These are phyloP conservation scores for Cephus rjabovi DNA, from an alignment of 2,888 invertebrate species.

Conservation along the genomic window DNA sequence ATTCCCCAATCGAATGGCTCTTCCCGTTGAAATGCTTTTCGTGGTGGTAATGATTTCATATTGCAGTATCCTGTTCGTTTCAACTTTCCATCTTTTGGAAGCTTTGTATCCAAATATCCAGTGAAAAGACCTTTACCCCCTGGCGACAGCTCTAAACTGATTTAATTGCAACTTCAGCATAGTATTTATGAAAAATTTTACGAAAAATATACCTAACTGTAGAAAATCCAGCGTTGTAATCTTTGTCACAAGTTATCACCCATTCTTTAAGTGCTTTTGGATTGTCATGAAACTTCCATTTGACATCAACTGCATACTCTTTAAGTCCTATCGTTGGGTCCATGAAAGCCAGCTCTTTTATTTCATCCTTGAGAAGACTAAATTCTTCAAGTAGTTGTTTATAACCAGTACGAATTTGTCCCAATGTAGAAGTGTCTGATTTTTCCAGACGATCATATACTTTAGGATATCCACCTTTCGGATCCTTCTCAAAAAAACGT, in stretches of 20 bases:
- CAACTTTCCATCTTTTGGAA: constrained; percentile 84
- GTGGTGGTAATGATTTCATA: constrained; percentile 75
- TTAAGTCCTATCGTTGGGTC: constrained; percentile 72
- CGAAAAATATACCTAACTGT: constrained; percentile 25
- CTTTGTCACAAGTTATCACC: constrained; percentile 81
- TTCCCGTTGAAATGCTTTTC: constrained; percentile 86
- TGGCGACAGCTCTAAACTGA: constrained; percentile 77
- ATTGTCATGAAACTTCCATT: constrained; percentile 78
- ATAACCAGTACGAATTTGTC: constrained; percentile 74
- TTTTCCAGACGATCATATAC: constrained; percentile 42
- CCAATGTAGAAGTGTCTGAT: constrained; percentile 39
- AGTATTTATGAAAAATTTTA: background rate
- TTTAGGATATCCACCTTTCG: constrained; percentile 73
- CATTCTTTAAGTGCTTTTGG: constrained; percentile 76
- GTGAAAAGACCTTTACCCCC: constrained; percentile 79
- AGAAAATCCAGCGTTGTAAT: constrained; percentile 80
- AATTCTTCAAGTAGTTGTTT: constrained; percentile 77
- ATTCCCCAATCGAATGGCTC: constrained; percentile 78
- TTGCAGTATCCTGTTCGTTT: constrained; percentile 87
- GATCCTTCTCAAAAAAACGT: constrained; percentile 72
- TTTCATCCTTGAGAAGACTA: constrained; percentile 75
- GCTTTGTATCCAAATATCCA: constrained; percentile 76
- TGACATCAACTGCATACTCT: constrained; percentile 78
- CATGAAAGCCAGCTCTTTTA: constrained; percentile 72
- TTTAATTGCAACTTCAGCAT: background rate